A percentile compares a stretch with the other conserved stretches of the same genome.
Conservation (phyloP, 2,888 invertebrate species). For the Hyposoter didymator region DNA sequence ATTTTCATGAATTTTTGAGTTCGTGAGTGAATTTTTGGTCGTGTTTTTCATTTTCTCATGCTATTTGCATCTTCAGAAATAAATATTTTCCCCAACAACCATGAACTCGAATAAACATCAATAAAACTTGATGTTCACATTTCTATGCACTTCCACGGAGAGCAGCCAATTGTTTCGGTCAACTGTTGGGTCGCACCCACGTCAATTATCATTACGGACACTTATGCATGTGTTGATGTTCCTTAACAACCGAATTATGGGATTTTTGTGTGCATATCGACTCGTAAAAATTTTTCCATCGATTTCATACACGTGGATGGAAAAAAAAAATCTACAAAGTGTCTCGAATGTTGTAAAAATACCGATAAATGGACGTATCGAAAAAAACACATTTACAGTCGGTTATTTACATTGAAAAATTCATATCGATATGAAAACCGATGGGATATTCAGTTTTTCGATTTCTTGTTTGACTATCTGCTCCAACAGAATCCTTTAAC, state of each 20-base stretch:
- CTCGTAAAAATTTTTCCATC: background rate
- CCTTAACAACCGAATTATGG: background rate
- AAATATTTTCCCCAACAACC: background rate
- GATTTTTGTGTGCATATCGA: background rate
- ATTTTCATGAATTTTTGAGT: background rate
- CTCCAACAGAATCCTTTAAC: slow-evolving; percentile 21
- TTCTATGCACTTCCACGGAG: slow-evolving; percentile 1
- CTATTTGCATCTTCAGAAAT: background rate
- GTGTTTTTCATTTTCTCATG: background rate
- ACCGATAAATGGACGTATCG: slow-evolving; percentile 2
- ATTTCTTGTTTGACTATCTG: slow-evolving; percentile 7
- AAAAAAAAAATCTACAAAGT: background rate
- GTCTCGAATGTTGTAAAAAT: background rate
- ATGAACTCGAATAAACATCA: background rate
- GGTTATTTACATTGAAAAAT: background rate
- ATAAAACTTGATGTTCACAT: background rate
- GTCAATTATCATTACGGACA: slow-evolving; percentile 3
- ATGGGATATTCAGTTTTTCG: slow-evolving; percentile 7
- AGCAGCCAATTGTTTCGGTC: slow-evolving; percentile 10
- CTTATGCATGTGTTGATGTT: background rate
- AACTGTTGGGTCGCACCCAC: slow-evolving; percentile 3
- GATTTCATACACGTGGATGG: background rate
- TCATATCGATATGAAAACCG: background rate
- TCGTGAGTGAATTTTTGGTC: background rate
- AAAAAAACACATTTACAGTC: background rate